Percentiles rank a stretch among this genome's conserved stretches.
Conservation (phyloP, 2,113 vertebrate species). For the Passer domesticus region DNA sequence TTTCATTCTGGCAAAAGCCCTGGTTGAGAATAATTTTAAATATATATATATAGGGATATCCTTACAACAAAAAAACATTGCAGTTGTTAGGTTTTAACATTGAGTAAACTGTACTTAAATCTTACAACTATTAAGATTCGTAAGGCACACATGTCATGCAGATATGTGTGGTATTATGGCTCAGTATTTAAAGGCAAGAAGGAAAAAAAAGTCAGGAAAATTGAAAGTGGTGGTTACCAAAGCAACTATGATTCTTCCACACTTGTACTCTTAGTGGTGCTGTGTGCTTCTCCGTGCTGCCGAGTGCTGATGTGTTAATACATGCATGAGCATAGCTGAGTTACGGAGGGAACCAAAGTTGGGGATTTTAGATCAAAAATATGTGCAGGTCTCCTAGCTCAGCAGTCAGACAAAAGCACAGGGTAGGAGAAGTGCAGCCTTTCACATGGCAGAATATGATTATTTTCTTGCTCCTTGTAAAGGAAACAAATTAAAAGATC, state of each 20-base stretch:
- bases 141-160: background rate
- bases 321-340: background rate
- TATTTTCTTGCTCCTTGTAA: background rate
- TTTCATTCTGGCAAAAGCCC: background rate
- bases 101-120: background rate
- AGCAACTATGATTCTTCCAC: constrained; percentile 20
- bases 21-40: background rate
- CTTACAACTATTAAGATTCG: background rate
- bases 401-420: background rate
- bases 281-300: background rate
- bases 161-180: background rate
- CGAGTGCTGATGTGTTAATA: background rate
- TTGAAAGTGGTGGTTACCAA: constrained; percentile 30
- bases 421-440: background rate
- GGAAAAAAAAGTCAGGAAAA: background rate
- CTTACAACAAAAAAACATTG: background rate
- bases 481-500: background rate
- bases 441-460: background rate
- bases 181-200: background rate
- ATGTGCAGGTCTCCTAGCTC: background rate
- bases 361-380: background rate
- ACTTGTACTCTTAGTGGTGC: background rate
- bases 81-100: background rate
- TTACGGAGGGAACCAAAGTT: background rate
- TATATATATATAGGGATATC: background rate